Evolutionary conservation across 1,140 invertebrate species (phyloP).

Genomic region (Drosophila jambulina): DNA sequence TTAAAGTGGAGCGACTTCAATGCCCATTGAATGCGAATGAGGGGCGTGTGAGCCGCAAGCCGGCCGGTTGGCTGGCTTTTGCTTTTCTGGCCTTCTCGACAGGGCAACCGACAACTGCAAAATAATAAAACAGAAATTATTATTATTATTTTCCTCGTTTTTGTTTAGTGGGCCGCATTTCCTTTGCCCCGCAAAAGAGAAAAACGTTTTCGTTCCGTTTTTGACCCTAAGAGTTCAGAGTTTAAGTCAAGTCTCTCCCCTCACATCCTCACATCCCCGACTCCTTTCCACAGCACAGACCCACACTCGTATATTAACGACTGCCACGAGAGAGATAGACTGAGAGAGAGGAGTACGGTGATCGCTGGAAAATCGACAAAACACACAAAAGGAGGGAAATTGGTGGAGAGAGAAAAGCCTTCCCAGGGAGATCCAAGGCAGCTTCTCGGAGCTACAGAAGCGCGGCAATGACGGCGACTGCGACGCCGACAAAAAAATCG

Average conservation of each 20-base stretch:
- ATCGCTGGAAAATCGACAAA: conserved; percentile 26
- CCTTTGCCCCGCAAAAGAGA: conserved; percentile 37
- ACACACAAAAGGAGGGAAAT: conserved; percentile 46
- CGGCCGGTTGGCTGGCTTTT: conserved; percentile 45
- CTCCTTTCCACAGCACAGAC: conserved; percentile 45
- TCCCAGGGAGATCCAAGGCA: conserved; percentile 43
- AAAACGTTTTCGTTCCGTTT: conserved; percentile 59
- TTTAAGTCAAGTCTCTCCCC: conserved; percentile 45
- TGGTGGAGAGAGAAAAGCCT: conserved; percentile 40
- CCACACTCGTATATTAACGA: conserved; percentile 46
- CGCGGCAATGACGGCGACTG: conserved; percentile 49
- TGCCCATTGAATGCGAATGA: conserved; percentile 75
- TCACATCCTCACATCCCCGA: conserved; percentile 27
- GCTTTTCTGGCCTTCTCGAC: conserved; percentile 10
- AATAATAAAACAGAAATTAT: conserved; percentile 58
- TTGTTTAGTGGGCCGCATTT: conserved; percentile 47
- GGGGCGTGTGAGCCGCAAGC: conserved; percentile 73
- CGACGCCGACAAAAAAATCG: conserved; percentile 53
- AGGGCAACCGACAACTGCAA: conserved; percentile 31
- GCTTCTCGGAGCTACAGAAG: conserved; percentile 53
- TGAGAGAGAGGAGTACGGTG: conserved; percentile 27
- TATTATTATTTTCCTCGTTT: conserved; percentile 63
- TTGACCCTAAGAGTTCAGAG: conserved; percentile 51
- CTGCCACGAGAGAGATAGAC: conserved; percentile 27
- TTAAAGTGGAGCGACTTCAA: conserved; percentile 69